Base-by-base conservation (phyloP, 2,888 invertebrate genomes). In the Hemistola chrysoprasaria region DNA sequence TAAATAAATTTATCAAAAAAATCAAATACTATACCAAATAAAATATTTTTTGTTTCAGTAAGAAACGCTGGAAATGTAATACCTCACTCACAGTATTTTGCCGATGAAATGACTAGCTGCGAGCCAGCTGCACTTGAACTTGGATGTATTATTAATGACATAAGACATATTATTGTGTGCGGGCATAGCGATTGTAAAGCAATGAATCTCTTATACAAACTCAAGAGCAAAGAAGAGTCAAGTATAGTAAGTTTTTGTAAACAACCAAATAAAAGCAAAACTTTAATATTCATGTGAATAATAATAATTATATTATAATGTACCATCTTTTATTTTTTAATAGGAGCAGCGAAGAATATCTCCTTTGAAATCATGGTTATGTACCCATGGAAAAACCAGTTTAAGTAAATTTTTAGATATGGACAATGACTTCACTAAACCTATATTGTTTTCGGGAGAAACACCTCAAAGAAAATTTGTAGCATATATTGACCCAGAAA, bases 101-200 rank as follows among this genome's bases (percentile, higher is more conserved):
- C 92, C 44, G 95, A 95, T 63, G 95, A 97, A 74, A 92, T 95
- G 66, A 95, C 95, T 3, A 96, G 97, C 62, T 97, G 97, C 59
- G 98, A 99, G 82, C 97, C 98, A 5, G 98, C 98, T 3, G 98
- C 98, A 2, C 82, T 99, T 56, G 98, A 99, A 83, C 90, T 99
- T 36, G 98, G 97, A 11, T 98, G 98, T 75, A 93, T 98, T 9
- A 92, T 97, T 24, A 97, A 98, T 71, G 93, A 96, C 59, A 96
- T 98, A 52, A 90, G 94, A 45, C 97, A 98, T 70, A 93, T 98
- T 24, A 95, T 98, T 50, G 97, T 99, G 1, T 98, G 98, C 71
- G 99, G 99, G 0, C 98, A 99, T 74, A 98, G 98, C 47, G 98
- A 99, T 74, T 99, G 99, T 77, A 98, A 98, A 91, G 98, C 98